Base-by-base conservation (phyloP, 1,140 invertebrate species). In the Drosophila insularis region DNA sequence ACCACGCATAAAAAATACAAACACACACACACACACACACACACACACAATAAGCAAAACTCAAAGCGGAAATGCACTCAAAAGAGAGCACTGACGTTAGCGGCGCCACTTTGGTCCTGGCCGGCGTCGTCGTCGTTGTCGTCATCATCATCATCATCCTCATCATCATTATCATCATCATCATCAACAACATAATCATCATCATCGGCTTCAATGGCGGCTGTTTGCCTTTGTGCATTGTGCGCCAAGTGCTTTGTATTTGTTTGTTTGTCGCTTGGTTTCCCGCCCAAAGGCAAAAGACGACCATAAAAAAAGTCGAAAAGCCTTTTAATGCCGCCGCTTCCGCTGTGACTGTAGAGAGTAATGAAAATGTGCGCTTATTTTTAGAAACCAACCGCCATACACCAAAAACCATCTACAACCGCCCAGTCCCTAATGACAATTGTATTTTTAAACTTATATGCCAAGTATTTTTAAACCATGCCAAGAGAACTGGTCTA, bases 211-310 rank as follows among this genome's bases (percentile, higher is more conserved):
- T 58, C 55, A 58, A 58, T 58, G 55, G 55, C 55, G 55, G 55
- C 55, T 58, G 55, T 58, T 58, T 58, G 55, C 27, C 31, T 58
- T 58, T 58, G 55, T 58, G 55, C 55, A 58, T 58, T 58, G 55
- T 58, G 31, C 55, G 31, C 27, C 27, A 35, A 58, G 55, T 58
- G 55, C 55, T 58, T 58, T 58, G 55, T 58, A 58, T 58, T 58
- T 58, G 55, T 58, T 58, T 58, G 55, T 58, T 58, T 58, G 55
- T 58, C 55, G 55, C 27, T 58, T 58, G 55, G 55, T 58, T 58
- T 31, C 14, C 55, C 55, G 14, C 55, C 55, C 55, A 58, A 58
- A 58, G 55, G 55, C 55, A 35, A 58, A 58, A 31, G 55, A 35
- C 55, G 55, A 58, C 55, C 55, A 58, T 58, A 58, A 58, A 54